Percentiles rank a stretch among this genome's conserved stretches.
Conservation (phyloP, 2,888 invertebrate species). For the Augochlorella aurata region DNA sequence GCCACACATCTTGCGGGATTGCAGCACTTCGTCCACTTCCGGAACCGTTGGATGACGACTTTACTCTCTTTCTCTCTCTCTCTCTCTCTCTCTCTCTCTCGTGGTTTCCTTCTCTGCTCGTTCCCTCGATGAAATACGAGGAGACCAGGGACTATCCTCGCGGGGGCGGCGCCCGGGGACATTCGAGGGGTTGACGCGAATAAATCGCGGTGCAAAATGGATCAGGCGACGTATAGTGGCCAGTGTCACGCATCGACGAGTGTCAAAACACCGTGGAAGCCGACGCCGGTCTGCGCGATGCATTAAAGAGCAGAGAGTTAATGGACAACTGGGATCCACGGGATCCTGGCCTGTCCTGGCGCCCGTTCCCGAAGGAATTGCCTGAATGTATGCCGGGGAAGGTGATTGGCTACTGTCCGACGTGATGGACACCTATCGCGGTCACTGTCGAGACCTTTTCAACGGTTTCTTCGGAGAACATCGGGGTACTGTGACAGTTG, state of each 20-base stretch:
- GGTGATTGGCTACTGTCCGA: constrained; percentile 17
- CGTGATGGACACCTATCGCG: constrained; percentile 31
- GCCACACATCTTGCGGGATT: constrained; percentile 73
- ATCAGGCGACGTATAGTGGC: constrained; percentile 68
- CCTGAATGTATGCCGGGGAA: constrained; percentile 25
- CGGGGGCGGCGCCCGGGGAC: constrained; percentile 18
- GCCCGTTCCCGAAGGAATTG: constrained; percentile 54
- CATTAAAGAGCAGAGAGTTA: constrained; percentile 68
- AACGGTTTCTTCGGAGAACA: background rate
- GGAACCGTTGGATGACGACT: constrained; percentile 49
- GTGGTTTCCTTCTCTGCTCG: constrained; percentile 18
- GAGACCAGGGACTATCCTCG: constrained; percentile 49
- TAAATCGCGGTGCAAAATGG: constrained; percentile 74
- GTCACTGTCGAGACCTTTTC: background rate
- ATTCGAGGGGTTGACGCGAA: constrained; percentile 55
- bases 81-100: constrained; percentile 11
- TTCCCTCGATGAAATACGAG: constrained; percentile 68
- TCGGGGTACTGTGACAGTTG: background rate
- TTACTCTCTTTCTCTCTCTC: constrained; percentile 19
- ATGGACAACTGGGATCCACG: constrained; percentile 63
- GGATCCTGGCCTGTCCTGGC: constrained; percentile 8
- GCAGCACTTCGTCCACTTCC: constrained; percentile 75
- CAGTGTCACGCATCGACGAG: constrained; percentile 73
- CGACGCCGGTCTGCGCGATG: constrained; percentile 49
- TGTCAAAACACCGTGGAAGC: constrained; percentile 70